phyloP scores from a whole-genome alignment of 2,888 invertebrate genomes.

The Epistrophe grossulariae region DNA sequence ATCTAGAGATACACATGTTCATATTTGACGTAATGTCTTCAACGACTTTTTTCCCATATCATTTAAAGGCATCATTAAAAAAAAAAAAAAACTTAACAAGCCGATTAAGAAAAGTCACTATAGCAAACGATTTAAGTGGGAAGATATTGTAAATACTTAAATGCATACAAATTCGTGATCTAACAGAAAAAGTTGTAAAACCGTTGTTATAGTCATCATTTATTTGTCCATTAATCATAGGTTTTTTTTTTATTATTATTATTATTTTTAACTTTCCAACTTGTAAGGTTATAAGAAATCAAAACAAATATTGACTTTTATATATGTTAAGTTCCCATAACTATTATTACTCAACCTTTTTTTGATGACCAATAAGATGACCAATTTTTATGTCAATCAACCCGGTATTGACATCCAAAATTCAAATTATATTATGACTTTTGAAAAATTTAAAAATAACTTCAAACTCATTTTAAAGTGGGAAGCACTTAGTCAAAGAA shows the following conservation, averaged over 20 bases:
- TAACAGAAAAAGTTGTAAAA: conserved; percentile 39
- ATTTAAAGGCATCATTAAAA: neutral
- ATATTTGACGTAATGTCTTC: neutral
- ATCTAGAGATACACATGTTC: neutral
- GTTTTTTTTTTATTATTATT: neutral
- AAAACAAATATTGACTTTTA: neutral
- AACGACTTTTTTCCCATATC: conserved; percentile 1
- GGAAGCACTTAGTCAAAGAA: conserved; percentile 10
- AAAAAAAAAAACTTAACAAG: neutral
- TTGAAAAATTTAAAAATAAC: neutral
- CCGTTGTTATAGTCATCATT: conserved; percentile 20
- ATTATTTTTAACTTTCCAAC: conserved; percentile 17
- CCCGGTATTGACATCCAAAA: conserved; percentile 23
- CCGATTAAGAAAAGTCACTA: conserved; percentile 1
- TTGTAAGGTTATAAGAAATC: neutral
- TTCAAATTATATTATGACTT: neutral
- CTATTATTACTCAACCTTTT: neutral
- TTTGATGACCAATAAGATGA: neutral
- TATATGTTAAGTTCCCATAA: neutral
- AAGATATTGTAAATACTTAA: conserved; percentile 27
- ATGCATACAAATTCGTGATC: conserved; percentile 12
- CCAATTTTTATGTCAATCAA: conserved; percentile 38
- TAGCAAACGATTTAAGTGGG: neutral
- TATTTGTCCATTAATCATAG: conserved; percentile 12
- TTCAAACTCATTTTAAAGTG: neutral